Evolutionary conservation across 2,113 vertebrate genomes (phyloP).

Genomic region (Terrapene triunguis): DNA sequence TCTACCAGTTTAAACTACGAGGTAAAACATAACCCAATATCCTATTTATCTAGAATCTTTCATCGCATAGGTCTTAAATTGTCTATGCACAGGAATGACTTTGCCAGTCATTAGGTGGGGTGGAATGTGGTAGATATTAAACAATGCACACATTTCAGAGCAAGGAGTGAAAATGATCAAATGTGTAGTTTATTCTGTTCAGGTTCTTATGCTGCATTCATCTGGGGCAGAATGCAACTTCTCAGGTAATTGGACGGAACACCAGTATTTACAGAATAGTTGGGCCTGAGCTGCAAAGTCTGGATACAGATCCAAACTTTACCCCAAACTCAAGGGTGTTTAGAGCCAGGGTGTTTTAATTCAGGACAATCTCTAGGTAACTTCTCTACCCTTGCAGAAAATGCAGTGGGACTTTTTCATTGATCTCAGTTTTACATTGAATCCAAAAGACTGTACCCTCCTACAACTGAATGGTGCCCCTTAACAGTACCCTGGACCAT

Average conservation of each 20-base stretch:
- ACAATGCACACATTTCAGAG: not conserved
- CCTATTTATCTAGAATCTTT: no score
- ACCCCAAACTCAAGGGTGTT: not conserved
- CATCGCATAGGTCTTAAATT: not conserved
- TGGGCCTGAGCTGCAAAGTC: not conserved
- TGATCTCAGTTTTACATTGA: not conserved
- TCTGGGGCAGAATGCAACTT: not conserved
- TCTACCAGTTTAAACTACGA: not conserved
- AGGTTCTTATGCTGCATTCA: not conserved
- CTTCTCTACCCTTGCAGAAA: not conserved
- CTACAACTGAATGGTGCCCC: not conserved
- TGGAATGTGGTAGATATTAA: not conserved
- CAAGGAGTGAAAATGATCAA: not conserved
- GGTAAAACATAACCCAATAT: not conserved
- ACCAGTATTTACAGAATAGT: not conserved
- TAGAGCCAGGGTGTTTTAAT: not conserved
- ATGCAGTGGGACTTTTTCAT: not conserved
- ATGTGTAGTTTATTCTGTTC: not conserved
- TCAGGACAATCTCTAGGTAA: not conserved
- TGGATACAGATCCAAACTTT: not conserved
- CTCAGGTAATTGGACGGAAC: not conserved
- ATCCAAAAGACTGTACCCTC: not conserved
- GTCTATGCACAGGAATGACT: not conserved
- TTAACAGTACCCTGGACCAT: not conserved
- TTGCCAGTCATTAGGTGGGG: not conserved